Percentiles rank a stretch among this genome's conserved stretches.
Evolutionary conservation across 1,140 invertebrate species (phyloP).

Genomic region (Temnothorax nylanderi): DNA sequence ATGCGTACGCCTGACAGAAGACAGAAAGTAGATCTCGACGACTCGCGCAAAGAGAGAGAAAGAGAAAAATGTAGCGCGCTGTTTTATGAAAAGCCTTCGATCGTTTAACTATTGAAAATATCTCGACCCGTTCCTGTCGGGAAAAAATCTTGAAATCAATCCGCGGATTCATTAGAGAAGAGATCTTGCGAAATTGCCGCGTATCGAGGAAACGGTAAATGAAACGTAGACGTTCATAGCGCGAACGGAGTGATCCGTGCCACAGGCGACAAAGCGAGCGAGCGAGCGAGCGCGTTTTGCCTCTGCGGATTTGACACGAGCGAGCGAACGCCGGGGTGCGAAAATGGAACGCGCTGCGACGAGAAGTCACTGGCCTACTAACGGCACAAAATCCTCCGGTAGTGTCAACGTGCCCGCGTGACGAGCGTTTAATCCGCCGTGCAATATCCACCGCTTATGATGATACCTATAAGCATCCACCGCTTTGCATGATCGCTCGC

Average conservation of each 20-base stretch:
- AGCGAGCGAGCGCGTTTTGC: neutral
- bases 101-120: neutral
- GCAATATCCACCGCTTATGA: neutral
- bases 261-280: neutral
- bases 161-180: neutral
- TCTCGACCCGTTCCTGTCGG: neutral
- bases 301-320: slow-evolving; percentile 16
- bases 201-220: neutral
- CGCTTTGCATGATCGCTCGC: neutral
- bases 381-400: slow-evolving; percentile 61
- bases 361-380: slow-evolving; percentile 67
- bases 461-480: neutral
- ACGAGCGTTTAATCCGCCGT: slow-evolving; percentile 42
- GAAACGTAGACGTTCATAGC: neutral
- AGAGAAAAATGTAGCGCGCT: neutral
- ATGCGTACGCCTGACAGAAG: neutral
- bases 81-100: neutral
- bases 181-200: neutral
- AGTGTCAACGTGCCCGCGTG: slow-evolving; percentile 64
- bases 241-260: neutral
- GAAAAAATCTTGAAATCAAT: neutral
- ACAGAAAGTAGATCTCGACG: neutral
- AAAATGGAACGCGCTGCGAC: slow-evolving; percentile 35
- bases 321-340: neutral
- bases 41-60: too few species aligned